These are phyloP conservation scores for Thymallus thymallus DNA, from an alignment of 2,113 vertebrate genomes.

Conservation along the genomic window DNA sequence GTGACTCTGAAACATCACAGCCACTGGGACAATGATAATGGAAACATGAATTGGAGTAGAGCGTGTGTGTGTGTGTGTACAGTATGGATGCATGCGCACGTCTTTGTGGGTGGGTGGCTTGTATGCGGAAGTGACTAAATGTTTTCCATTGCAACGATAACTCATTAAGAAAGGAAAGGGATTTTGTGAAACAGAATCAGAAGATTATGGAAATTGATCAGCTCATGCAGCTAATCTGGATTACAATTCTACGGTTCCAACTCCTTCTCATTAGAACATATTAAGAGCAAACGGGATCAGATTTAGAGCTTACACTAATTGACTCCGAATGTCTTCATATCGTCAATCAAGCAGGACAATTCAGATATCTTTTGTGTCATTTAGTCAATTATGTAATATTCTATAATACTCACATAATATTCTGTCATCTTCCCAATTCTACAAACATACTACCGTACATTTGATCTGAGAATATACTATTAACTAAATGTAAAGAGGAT, in stretches of 20 bases:
- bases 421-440: too few species aligned
- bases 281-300: conserved; percentile 40
- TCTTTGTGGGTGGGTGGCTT: neutral
- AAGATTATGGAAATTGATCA: conserved; percentile 42
- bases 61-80: too few species aligned
- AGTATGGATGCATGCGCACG: too few species aligned
- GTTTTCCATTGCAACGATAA: conserved; percentile 17
- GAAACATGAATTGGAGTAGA: neutral
- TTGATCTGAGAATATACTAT: too few species aligned
- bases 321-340: conserved; percentile 35
- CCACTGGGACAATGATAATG: neutral
- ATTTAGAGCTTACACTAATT: conserved; percentile 28
- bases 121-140: neutral
- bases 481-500: too few species aligned
- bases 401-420: too few species aligned
- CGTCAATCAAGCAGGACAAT: neutral
- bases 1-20: neutral
- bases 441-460: too few species aligned
- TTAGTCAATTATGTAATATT: too few species aligned
- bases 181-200: conserved; percentile 39
- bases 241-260: conserved; percentile 33
- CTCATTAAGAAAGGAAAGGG: conserved; percentile 4
- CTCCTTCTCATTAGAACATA: conserved; percentile 26
- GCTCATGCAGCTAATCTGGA: conserved; percentile 54
- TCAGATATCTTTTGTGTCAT: too few species aligned